These are phyloP conservation scores for Anastrepha obliqua DNA, from an alignment of 1,140 invertebrate species.

Conservation along the genomic window DNA sequence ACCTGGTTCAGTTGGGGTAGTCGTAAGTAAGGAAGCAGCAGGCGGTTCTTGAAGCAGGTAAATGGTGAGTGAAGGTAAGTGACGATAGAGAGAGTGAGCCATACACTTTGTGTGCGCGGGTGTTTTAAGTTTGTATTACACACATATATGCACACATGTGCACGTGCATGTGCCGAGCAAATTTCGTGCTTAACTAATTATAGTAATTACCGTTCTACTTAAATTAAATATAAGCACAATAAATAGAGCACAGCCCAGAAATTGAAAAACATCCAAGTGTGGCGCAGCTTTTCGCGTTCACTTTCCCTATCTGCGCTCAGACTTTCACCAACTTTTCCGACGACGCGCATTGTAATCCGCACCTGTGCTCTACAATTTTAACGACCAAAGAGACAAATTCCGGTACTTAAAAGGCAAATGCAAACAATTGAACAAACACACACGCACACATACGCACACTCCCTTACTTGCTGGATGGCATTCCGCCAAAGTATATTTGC, in stretches of 20 bases:
- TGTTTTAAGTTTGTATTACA: too few species aligned
- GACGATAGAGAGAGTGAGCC: background rate
- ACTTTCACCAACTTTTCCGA: too few species aligned
- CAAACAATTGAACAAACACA: conserved; percentile 28
- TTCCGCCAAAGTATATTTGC: background rate
- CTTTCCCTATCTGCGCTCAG: background rate
- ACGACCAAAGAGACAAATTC: conserved; percentile 36
- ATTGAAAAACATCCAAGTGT: background rate
- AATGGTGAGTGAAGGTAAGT: too few species aligned
- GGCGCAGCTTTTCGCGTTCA: background rate
- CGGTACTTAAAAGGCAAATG: conserved; percentile 13
- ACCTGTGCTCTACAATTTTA: conserved; percentile 37
- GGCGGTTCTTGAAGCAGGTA: too few species aligned
- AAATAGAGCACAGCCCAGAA: conserved; percentile 9
- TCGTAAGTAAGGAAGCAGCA: too few species aligned
- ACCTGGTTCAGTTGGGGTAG: too few species aligned
- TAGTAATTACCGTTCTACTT: conserved; percentile 40
- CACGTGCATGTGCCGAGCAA: background rate
- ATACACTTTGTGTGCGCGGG: too few species aligned
- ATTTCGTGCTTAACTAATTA: conserved; percentile 52
- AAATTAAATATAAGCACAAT: conserved; percentile 49
- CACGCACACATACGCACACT: background rate
- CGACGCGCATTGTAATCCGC: background rate
- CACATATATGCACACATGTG: background rate
- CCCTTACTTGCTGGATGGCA: background rate